Conservation (phyloP, 2,113 vertebrate genomes). For the Perca flavescens region DNA sequence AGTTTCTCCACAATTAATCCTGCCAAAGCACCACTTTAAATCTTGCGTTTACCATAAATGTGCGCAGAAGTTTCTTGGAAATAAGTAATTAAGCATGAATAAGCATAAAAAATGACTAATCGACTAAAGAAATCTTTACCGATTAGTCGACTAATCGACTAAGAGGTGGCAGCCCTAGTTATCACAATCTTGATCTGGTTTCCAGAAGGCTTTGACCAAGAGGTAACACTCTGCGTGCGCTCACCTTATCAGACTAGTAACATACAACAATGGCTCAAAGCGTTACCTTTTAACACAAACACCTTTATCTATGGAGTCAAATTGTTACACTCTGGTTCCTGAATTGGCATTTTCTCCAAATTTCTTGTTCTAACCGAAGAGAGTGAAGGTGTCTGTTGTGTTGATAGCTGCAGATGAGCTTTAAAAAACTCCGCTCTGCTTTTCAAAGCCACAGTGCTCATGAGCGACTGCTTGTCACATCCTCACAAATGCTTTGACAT, state of each 20-base stretch:
- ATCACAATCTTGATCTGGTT: background rate
- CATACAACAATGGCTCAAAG: background rate
- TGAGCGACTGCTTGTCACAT: slow-evolving; percentile 39
- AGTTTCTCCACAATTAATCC: no score
- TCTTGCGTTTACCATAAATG: no score
- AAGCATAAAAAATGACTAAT: no score
- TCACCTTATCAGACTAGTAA: background rate
- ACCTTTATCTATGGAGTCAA: background rate
- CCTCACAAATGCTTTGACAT: slow-evolving; percentile 70
- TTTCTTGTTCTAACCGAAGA: background rate
- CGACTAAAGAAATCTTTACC: no score
- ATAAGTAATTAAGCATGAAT: no score
- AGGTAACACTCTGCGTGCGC: background rate
- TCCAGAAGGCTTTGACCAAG: background rate
- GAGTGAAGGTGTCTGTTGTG: slow-evolving; percentile 17
- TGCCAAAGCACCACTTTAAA: no score
- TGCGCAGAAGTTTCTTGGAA: no score
- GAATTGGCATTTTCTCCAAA: background rate
- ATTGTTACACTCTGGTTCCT: background rate
- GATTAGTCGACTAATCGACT: no score
- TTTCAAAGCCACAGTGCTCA: slow-evolving; percentile 29
- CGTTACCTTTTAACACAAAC: no score
- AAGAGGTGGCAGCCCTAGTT: no score
- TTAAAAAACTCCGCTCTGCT: slow-evolving; percentile 55
- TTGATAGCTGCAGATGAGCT: slow-evolving; percentile 42